phyloP scores from a whole-genome alignment of 2,888 invertebrate species.

The Drosophila fulvimacula region DNA sequence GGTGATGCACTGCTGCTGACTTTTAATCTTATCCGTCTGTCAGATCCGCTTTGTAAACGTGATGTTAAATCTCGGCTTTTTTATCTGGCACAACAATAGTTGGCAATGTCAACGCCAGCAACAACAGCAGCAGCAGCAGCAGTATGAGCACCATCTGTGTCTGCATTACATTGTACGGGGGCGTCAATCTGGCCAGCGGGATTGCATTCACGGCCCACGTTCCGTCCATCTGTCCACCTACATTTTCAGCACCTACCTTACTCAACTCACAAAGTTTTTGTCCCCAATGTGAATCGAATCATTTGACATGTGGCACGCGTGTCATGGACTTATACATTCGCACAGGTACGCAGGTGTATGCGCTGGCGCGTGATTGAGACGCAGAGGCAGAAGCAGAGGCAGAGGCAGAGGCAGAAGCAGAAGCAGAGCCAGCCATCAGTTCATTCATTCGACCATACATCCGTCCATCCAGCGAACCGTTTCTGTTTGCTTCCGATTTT shows the following conservation, averaged over 20 bases:
- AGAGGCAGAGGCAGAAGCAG: too few relatives aligned
- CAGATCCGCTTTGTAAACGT: conserved; percentile 13
- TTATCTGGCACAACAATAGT: conserved; percentile 7
- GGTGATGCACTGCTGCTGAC: conserved; percentile 9
- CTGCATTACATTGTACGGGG: conserved; percentile 19
- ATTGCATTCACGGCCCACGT: conserved; percentile 29
- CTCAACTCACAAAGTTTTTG: conserved; percentile 10
- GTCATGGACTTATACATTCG: conserved; percentile 40
- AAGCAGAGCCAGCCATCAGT: conserved; percentile 24
- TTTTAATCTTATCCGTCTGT: conserved; percentile 22
- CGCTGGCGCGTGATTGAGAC: conserved; percentile 5
- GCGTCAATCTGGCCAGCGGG: conserved; percentile 39
- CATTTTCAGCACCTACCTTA: conserved; percentile 4
- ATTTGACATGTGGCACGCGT: conserved; percentile 70
- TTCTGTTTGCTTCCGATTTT: conserved; percentile 8
- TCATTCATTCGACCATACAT: conserved; percentile 29
- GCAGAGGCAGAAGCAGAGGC: too few relatives aligned
- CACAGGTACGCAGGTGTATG: conserved; percentile 4
- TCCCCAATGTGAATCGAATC: conserved; percentile 61
- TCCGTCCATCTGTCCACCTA: not conserved
- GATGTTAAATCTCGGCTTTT: conserved; percentile 9
- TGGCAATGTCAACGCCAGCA: conserved; percentile 24
- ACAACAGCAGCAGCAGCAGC: not conserved
- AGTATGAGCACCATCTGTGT: not conserved
- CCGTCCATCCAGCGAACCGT: conserved; percentile 20